Conservation (phyloP, 2,113 vertebrate genomes). For the Tichodroma muraria region DNA sequence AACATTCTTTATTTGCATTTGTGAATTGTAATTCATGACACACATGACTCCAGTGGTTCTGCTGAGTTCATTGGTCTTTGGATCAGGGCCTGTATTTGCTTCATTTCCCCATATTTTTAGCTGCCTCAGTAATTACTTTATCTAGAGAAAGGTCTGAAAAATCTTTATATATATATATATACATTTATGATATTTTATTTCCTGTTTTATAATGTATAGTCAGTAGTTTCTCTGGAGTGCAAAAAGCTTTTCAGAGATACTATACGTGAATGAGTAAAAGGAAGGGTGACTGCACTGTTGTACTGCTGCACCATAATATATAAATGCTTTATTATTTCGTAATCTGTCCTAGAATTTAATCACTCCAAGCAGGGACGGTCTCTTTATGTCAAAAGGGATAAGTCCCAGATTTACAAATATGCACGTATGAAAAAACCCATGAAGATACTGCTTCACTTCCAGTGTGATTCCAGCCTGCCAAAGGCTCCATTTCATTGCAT, state of each 20-base stretch:
- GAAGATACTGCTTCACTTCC: not conserved
- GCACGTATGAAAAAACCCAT: not conserved
- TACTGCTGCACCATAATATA: not conserved
- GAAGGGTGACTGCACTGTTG: not conserved
- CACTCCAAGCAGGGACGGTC: not conserved
- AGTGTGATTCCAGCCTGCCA: constrained; percentile 27
- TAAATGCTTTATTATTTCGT: not conserved
- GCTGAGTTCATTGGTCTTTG: not conserved
- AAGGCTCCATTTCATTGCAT: constrained; percentile 24
- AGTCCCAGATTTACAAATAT: constrained; percentile 34
- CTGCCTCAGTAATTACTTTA: not conserved
- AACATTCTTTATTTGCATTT: not conserved
- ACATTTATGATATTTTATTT: not conserved
- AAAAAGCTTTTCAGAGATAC: constrained; percentile 12
- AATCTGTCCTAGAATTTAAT: constrained; percentile 14
- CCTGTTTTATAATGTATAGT: constrained; percentile 32
- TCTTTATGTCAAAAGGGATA: constrained; percentile 4
- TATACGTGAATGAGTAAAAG: not conserved
- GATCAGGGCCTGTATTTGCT: not conserved
- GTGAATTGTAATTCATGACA: not conserved
- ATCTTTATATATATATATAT: not conserved
- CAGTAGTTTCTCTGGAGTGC: not conserved
- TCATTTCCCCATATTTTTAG: not conserved
- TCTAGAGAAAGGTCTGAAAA: not conserved
- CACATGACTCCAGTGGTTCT: not conserved